Conservation (phyloP, 2,888 invertebrate species). For the Agrochola lychnidis region DNA sequence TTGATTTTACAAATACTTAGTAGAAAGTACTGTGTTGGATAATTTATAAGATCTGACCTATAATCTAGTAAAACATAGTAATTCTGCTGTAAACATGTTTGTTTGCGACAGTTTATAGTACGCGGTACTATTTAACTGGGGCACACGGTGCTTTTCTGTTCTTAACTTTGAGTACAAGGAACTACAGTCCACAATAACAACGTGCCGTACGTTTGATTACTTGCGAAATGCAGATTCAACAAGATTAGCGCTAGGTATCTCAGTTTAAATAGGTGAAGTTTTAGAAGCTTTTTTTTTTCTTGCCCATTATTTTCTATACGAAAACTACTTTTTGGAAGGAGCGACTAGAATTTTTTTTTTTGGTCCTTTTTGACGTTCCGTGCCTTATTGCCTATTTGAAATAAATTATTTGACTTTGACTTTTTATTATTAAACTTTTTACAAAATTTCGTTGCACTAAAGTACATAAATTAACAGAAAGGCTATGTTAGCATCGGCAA, state of each 20-base stretch:
- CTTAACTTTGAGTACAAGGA: neutral
- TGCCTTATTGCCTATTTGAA: too few relatives aligned
- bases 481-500: neutral
- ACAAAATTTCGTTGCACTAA: neutral
- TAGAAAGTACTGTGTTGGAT: neutral
- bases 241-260: neutral
- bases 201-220: neutral
- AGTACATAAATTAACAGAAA: conserved; percentile 4
- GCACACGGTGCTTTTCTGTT: too few relatives aligned
- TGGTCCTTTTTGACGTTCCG: too few relatives aligned
- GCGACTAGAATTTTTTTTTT: too few relatives aligned
- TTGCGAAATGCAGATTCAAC: neutral
- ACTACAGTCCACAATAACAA: neutral
- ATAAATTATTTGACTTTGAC: too few relatives aligned
- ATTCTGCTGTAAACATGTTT: neutral
- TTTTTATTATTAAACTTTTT: neutral
- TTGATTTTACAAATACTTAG: neutral
- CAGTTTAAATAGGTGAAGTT: neutral
- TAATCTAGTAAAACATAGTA: neutral
- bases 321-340: too few relatives aligned
- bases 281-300: neutral
- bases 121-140: neutral
- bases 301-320: too few relatives aligned
- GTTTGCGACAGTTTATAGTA: neutral
- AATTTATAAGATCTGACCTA: neutral